These are phyloP conservation scores for Protophormia terraenovae DNA, from an alignment of 2,888 invertebrate genomes.

Conservation along the genomic window DNA sequence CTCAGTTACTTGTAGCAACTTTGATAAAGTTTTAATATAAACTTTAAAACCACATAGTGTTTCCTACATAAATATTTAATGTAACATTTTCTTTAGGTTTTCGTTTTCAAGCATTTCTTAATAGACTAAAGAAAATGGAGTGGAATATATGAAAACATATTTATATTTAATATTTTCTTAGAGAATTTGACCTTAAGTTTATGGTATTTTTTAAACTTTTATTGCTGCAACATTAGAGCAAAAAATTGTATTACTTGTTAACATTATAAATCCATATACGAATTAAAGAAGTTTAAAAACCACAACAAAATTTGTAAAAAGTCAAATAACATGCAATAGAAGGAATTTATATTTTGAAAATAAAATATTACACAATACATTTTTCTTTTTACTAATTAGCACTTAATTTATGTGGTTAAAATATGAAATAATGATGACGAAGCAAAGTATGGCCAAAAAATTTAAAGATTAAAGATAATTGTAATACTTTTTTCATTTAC, in stretches of 20 bases:
- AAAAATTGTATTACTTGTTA: neutral
- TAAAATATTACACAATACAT: no score
- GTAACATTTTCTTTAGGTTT: neutral
- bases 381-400: neutral
- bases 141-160: neutral
- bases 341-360: neutral
- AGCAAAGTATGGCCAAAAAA: no score
- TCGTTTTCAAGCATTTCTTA: neutral
- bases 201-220: neutral
- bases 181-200: neutral
- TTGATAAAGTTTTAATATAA: neutral
- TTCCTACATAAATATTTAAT: conserved; percentile 10
- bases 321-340: neutral
- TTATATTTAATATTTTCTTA: neutral
- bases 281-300: neutral
- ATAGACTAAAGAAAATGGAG: neutral
- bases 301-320: no score
- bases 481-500: no score
- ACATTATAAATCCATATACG: neutral
- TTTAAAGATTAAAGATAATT: no score
- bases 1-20: no score
- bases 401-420: no score
- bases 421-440: no score
- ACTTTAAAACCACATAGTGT: neutral
- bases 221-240: neutral